Percentiles rank a stretch among this genome's conserved stretches.
Conservation (phyloP, 2,888 invertebrate species). For the Leptinotarsa peninsularis region DNA sequence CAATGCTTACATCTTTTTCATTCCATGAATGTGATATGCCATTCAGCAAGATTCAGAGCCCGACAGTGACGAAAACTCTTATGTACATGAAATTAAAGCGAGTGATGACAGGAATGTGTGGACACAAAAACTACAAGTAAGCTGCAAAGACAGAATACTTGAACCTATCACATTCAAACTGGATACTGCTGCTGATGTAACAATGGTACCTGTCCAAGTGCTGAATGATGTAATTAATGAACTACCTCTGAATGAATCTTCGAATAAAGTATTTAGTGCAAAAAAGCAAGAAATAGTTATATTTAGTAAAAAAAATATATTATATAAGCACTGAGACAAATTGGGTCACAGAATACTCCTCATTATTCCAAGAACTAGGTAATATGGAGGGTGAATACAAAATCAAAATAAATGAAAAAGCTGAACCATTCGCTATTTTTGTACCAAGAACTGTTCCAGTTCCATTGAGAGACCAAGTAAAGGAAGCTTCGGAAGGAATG, state of each 20-base stretch:
- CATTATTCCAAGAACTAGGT: conserved; percentile 64
- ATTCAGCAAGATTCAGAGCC: too few relatives aligned
- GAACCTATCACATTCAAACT: background rate
- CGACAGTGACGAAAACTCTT: too few relatives aligned
- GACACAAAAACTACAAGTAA: background rate
- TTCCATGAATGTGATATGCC: too few relatives aligned
- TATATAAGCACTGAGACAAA: conserved; percentile 64
- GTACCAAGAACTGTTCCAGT: conserved; percentile 31
- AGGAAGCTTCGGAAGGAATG: conserved; percentile 25
- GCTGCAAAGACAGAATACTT: background rate
- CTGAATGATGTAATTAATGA: too few relatives aligned
- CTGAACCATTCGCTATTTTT: conserved; percentile 24
- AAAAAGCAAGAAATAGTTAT: background rate
- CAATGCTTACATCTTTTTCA: too few relatives aligned
- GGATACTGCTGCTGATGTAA: too few relatives aligned
- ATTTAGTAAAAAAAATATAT: conserved; percentile 13
- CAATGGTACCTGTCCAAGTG: too few relatives aligned
- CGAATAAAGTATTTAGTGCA: too few relatives aligned
- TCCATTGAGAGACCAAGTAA: background rate
- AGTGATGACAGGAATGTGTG: background rate
- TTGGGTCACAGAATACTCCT: too few relatives aligned
- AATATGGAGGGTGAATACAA: conserved; percentile 58
- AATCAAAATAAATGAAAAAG: background rate
- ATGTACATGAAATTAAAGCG: too few relatives aligned
- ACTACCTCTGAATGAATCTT: too few relatives aligned